A percentile compares a stretch with the other conserved stretches of the same genome.
Conservation (phyloP, 2,888 invertebrate genomes). For the Pheosia gnoma region DNA sequence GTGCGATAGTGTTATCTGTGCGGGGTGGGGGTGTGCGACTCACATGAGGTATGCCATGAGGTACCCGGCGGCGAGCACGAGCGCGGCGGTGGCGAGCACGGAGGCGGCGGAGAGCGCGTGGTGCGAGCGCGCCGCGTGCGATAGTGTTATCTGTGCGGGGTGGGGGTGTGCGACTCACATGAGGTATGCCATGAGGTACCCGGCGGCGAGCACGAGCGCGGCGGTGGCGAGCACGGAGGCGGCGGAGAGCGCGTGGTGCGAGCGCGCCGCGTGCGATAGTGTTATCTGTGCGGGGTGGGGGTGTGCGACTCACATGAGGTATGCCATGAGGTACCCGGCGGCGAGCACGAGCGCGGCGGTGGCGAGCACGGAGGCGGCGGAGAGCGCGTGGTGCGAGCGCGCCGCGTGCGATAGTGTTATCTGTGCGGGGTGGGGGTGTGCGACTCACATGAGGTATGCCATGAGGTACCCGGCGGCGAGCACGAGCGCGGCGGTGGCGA, state of each 20-base stretch:
- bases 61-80: slow-evolving; percentile 89
- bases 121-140: slow-evolving; percentile 89
- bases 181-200: slow-evolving; percentile 91
- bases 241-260: slow-evolving; percentile 91
- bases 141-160: too few relatives aligned
- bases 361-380: slow-evolving; percentile 90
- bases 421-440: slow-evolving; percentile 49
- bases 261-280: slow-evolving; percentile 88
- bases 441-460: slow-evolving; percentile 85
- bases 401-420: slow-evolving; percentile 89
- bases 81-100: slow-evolving; percentile 89
- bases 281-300: slow-evolving; percentile 57
- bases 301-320: slow-evolving; percentile 70
- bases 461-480: slow-evolving; percentile 91
- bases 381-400: slow-evolving; percentile 90
- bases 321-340: slow-evolving; percentile 93
- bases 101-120: slow-evolving; percentile 92
- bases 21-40: slow-evolving; percentile 46
- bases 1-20: too few relatives aligned
- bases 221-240: slow-evolving; percentile 91
- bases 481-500: slow-evolving; percentile 90
- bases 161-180: slow-evolving; percentile 65
- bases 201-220: slow-evolving; percentile 87
- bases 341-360: slow-evolving; percentile 89
- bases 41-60: slow-evolving; percentile 89